These are phyloP conservation scores for Kryphioiulus occultus DNA, from an alignment of 2,888 invertebrate genomes.

Conservation along the genomic window DNA sequence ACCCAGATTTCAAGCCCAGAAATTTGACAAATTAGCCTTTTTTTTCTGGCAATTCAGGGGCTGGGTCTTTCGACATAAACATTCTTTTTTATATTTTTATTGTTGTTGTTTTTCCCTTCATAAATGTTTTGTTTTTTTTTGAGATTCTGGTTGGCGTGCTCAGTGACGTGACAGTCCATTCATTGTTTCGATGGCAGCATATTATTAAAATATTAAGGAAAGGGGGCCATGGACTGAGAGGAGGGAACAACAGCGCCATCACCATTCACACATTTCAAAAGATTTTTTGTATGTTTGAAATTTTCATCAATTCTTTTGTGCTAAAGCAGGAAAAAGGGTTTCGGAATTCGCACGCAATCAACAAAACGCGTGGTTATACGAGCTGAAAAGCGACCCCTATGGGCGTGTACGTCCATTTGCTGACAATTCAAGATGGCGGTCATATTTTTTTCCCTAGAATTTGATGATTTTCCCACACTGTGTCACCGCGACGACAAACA, in stretches of 20 bases:
- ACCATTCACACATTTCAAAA: constrained; percentile 2
- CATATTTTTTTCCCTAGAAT: neutral
- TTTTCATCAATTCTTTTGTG: neutral
- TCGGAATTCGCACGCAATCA: neutral
- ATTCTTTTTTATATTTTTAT: neutral
- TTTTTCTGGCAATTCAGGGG: neutral
- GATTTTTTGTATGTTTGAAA: neutral
- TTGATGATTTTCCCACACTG: neutral
- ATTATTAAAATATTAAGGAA: constrained; percentile 30
- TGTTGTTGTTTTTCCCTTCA: neutral
- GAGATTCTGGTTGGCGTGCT: neutral
- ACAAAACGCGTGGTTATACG: neutral
- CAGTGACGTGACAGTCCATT: neutral
- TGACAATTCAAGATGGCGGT: neutral
- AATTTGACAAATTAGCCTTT: neutral
- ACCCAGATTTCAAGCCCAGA: neutral
- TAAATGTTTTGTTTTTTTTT: neutral
- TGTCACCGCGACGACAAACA: neutral
- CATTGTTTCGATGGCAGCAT: neutral
- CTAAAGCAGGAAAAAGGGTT: neutral
- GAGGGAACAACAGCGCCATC: neutral
- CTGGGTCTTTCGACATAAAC: neutral
- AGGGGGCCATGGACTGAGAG: neutral
- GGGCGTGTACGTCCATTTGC: neutral
- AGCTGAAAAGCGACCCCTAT: constrained; percentile 6